Conservation (phyloP, 2,113 vertebrate species). For the Pleuronectes platessa region DNA sequence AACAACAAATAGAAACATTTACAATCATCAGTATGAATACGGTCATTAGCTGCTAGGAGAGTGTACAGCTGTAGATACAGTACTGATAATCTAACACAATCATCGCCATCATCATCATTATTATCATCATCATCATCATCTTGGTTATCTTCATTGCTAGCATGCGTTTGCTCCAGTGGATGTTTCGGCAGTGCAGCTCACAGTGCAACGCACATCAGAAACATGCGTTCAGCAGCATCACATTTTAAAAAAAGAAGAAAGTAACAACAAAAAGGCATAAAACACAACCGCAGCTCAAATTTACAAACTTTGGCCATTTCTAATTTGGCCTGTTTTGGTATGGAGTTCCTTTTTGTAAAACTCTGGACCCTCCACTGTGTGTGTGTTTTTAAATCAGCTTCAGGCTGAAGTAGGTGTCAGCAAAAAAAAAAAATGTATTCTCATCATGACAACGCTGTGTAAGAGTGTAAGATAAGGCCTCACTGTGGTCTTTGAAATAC, state of each 20-base stretch:
- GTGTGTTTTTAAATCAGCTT: slow-evolving; percentile 26
- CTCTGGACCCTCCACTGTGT: slow-evolving; percentile 38
- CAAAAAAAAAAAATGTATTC: slow-evolving; percentile 35
- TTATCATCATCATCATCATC: background rate
- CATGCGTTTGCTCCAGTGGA: slow-evolving; percentile 45
- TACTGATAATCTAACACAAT: slow-evolving; percentile 45
- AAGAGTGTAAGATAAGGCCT: slow-evolving; percentile 70
- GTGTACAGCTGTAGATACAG: slow-evolving; percentile 34
- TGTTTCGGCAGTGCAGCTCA: slow-evolving; percentile 67
- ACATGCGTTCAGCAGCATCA: slow-evolving; percentile 74
- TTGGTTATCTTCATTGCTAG: slow-evolving; percentile 30
- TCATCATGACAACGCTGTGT: slow-evolving; percentile 60
- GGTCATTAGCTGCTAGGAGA: slow-evolving; percentile 23
- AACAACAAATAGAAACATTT: slow-evolving; percentile 24
- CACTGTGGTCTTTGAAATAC: slow-evolving; percentile 75
- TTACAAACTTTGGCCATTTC: slow-evolving; percentile 63
- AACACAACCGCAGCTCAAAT: slow-evolving; percentile 54
- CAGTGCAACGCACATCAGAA: slow-evolving; percentile 63
- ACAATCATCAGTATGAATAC: slow-evolving; percentile 53
- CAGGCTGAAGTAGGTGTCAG: slow-evolving; percentile 34
- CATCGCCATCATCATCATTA: slow-evolving; percentile 37
- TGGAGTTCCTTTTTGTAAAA: slow-evolving; percentile 46
- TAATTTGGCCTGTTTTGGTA: slow-evolving; percentile 77
- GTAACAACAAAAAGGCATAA: slow-evolving; percentile 48
- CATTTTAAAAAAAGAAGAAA: slow-evolving; percentile 26